Base-by-base conservation (phyloP, 2,888 invertebrate species). In the Theretra japonica region DNA sequence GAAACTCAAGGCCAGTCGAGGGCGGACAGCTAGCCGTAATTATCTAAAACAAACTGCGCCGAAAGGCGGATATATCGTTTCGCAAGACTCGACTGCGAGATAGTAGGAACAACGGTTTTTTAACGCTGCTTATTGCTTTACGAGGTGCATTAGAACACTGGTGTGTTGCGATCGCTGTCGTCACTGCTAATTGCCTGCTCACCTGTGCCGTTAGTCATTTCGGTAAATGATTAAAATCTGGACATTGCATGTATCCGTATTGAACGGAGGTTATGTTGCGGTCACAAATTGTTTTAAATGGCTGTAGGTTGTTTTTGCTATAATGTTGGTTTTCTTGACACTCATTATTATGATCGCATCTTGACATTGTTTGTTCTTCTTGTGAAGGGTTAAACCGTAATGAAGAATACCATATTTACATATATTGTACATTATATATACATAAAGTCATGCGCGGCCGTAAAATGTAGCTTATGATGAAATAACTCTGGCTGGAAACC, bases 11-110 rank as follows among this genome's bases (percentile, higher is more conserved):
- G 89, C 88, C 88, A 82, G 85, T 76, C 73, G 84, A 86, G 87
- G 88, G 89, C 86, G 89, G 90, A 91, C 90, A 89, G 86, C 85
- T 82, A 81, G 79, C 83, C 80, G 89, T 90, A 92, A 91, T 90
- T 91, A 91, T 90, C 90, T 90, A 87, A 88, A 87, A 86, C 85
- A 84, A 83, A 87, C 84, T 83, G 79, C 78, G 80, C 79, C 77
- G 79, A 85, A 84, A 83, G 82, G 80, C 83, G 83, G 86, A 84
- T 85, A 85, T 82, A 83, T 80, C 79, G 80, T 70, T 72, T 69
- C 70, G 72, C 72, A 69, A 72, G 59, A 50, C 69, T 69, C 53
- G 21, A 23, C 30, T 65, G 56, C 41, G 41, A 65, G 65, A 71
- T 48, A 56, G 48, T 58, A 68, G 69, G 53, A 59, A 60, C 23